A percentile compares a stretch with the other conserved stretches of the same genome.
Evolutionary conservation across 2,797 vertebrate species (phyloP).

Genomic region (Kryptopterus vitreolus): DNA sequence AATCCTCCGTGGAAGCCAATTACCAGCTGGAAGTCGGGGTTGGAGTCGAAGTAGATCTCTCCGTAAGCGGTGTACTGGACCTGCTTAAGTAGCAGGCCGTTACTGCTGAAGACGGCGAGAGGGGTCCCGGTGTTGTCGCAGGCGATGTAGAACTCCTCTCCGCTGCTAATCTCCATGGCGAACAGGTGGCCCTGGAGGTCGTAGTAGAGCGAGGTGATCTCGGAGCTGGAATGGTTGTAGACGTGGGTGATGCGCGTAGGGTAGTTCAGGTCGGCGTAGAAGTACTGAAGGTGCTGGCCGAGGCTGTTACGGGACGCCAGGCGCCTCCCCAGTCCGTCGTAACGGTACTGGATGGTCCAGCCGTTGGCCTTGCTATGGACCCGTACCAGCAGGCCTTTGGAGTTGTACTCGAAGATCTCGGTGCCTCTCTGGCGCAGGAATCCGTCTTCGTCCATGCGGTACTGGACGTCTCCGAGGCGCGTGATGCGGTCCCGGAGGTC

Average conservation of each 20-base stretch:
- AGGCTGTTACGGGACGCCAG: constrained; percentile 92
- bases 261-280: constrained; percentile 95
- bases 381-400: constrained; percentile 91
- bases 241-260: constrained; percentile 96
- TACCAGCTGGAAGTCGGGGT: constrained; percentile 94
- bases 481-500: constrained; percentile 96
- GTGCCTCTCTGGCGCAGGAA: constrained; percentile 94
- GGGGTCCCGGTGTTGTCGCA: constrained; percentile 98
- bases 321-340: constrained; percentile 90
- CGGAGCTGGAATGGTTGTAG: constrained; percentile 97
- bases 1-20: constrained; percentile 96
- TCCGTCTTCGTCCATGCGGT: constrained; percentile 92
- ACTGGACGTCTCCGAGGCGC: constrained; percentile 92
- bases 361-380: constrained; percentile 96
- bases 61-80: constrained; percentile 97
- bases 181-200: constrained; percentile 97
- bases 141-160: constrained; percentile 97
- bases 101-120: constrained; percentile 95
- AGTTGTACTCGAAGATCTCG: constrained; percentile 97
- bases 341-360: constrained; percentile 97
- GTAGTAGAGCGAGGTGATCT: constrained; percentile 97
- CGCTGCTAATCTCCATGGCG: constrained; percentile 98
- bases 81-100: constrained; percentile 91
- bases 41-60: constrained; percentile 97
- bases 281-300: constrained; percentile 96